These are phyloP conservation scores for Macrophya annulata DNA, from an alignment of 2,888 invertebrate genomes.

Conservation along the genomic window DNA sequence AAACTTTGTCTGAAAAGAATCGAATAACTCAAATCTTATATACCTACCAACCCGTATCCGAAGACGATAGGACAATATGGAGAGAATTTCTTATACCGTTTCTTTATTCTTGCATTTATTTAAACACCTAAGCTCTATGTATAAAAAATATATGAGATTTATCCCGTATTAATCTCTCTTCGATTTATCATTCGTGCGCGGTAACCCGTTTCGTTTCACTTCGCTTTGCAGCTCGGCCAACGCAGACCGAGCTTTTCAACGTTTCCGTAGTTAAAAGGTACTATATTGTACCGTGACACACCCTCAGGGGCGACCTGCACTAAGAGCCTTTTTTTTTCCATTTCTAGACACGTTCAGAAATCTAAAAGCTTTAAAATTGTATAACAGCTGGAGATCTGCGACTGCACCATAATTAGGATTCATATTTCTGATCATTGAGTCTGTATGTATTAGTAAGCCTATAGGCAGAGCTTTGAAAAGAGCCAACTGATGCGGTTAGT, in stretches of 20 bases:
- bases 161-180: background rate
- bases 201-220: background rate
- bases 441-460: too few species aligned
- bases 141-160: background rate
- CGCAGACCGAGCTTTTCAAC: constrained; percentile 47
- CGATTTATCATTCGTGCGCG: constrained; percentile 27
- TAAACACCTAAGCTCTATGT: background rate
- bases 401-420: background rate
- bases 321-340: constrained; percentile 70
- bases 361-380: constrained; percentile 63
- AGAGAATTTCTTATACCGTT: background rate
- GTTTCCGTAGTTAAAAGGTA: constrained; percentile 70
- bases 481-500: background rate
- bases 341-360: constrained; percentile 61
- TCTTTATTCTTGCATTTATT: background rate
- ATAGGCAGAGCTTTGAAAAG: background rate
- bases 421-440: background rate
- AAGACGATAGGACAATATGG: background rate
- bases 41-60: background rate
- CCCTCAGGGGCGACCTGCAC: constrained; percentile 71
- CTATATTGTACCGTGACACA: constrained; percentile 69
- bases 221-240: constrained; percentile 28
- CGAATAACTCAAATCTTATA: constrained; percentile 24
- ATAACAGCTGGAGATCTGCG: background rate
- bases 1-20: background rate